Percentiles rank a stretch among this genome's conserved stretches.
phyloP scores from a whole-genome alignment of 2,888 invertebrate species.

The Biston betularia region DNA sequence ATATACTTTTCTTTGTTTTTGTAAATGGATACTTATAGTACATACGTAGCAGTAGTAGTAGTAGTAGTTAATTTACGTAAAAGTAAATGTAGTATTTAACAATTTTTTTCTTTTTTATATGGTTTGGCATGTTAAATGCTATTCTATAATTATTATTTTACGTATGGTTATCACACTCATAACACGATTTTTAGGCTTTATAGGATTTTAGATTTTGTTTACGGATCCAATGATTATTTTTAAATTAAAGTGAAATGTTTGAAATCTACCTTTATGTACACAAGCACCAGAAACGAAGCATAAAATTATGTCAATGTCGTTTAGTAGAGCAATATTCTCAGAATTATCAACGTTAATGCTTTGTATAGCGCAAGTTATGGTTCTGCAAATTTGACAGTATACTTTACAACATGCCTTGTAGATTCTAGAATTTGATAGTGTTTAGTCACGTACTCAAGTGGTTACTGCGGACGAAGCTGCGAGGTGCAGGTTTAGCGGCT shows the following conservation, averaged over 20 bases:
- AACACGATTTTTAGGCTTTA: neutral
- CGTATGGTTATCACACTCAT: neutral
- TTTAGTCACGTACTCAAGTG: conserved; percentile 24
- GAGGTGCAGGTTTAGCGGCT: conserved; percentile 6
- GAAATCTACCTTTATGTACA: conserved; percentile 24
- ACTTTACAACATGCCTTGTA: conserved; percentile 25
- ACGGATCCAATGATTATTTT: neutral
- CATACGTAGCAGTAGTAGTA: no score
- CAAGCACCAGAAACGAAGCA: conserved; percentile 48
- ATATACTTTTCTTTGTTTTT: no score
- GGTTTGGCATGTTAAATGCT: no score
- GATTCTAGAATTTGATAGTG: conserved; percentile 26
- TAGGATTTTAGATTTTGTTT: neutral
- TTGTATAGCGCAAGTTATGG: conserved; percentile 29
- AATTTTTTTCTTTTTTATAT: no score
- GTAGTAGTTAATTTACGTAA: no score
- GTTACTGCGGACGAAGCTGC: conserved; percentile 7
- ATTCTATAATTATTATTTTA: no score
- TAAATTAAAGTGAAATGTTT: neutral
- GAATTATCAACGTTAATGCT: conserved; percentile 29
- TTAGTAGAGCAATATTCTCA: conserved; percentile 41
- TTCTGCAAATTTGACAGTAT: conserved; percentile 32
- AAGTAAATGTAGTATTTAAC: no score
- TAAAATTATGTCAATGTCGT: conserved; percentile 58
- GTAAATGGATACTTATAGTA: no score